A percentile compares a stretch with the other conserved stretches of the same genome.
Evolutionary conservation across 1,140 invertebrate genomes (phyloP).

Genomic region (Drosophila nigrodunni): DNA sequence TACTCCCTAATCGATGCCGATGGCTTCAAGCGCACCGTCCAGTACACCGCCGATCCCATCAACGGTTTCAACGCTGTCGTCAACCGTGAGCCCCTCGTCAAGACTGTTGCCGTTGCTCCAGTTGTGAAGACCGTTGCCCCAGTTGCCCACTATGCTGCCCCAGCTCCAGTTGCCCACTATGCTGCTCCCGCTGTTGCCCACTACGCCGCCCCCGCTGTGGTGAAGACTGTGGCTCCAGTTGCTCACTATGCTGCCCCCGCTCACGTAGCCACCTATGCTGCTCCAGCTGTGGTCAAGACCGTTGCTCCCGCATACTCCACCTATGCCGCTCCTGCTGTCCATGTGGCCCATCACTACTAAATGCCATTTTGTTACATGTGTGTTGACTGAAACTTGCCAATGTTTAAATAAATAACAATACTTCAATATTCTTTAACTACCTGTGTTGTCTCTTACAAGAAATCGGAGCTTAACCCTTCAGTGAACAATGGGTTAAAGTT

Average conservation of each 20-base stretch:
- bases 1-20: conserved; percentile 88
- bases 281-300: conserved; percentile 25
- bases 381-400: conserved; percentile 50
- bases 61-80: conserved; percentile 84
- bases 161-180: conserved; percentile 61
- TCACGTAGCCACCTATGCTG: conserved; percentile 42
- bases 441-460: not conserved
- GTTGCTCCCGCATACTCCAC: conserved; percentile 48
- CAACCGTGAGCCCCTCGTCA: conserved; percentile 70
- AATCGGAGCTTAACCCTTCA: too few species aligned
- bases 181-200: conserved; percentile 29
- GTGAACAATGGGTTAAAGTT: too few species aligned
- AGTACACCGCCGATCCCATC: conserved; percentile 83
- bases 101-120: conserved; percentile 61
- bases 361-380: conserved; percentile 58
- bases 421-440: conserved; percentile 11
- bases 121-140: conserved; percentile 50
- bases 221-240: conserved; percentile 41
- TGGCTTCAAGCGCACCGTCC: conserved; percentile 85
- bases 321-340: conserved; percentile 45
- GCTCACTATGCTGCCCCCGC: conserved; percentile 57
- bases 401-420: conserved; percentile 29
- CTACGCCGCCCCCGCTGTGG: conserved; percentile 36
- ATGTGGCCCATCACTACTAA: conserved; percentile 53
- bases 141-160: conserved; percentile 45